Evolutionary conservation across 2,888 invertebrate species (phyloP), one percentile per base, ranked within the genome.

Genomic region (Cordilura impudica): DNA sequence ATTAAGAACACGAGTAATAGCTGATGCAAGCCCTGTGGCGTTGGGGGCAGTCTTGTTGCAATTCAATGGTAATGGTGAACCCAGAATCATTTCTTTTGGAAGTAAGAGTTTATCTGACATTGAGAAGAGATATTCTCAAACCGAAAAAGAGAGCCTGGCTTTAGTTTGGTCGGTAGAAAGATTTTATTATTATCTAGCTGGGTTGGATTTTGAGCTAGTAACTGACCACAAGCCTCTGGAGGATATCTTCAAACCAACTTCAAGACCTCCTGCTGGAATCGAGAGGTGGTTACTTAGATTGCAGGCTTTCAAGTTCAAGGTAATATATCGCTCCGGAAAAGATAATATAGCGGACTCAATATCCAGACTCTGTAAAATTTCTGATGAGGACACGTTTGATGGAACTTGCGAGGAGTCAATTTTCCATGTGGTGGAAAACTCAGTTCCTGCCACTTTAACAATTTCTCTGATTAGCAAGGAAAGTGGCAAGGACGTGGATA

Each of bases 21-120:
- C 86, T 5, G 87, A 88, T 70, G 87, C 86, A 10, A 87, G 85
- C 31, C 85, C 87, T 4, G 86, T 86, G 1, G 86, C 82, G 0
- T 51, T 87, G 5, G 86, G 87, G 1, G 84, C 56, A 14, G 67
- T 60, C 2, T 26, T 69, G 39, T 21, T 69, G 21, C 58, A 58
- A 49, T 63, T 23, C 56, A 35, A 67, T 31, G 5, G 2, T 35
- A 16, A 23, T 6, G 51, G 23, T n/a, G 65, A 54, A 7, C 18
- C 58, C 45, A 31, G 58, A 19, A 69, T 80, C 5, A 76, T 79
- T n/a, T 81, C 80, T 19, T 81, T 82, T 65, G 81, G 80, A 3
- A 71, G 65, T 16, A 77, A 71, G 10, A 77, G 65, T 53, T 60
- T 81, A 16, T 79, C 76, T 26, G 63, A 51, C 10, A 21, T 66